These are phyloP conservation scores for Guaruba guarouba DNA, from an alignment of 2,113 vertebrate species.

Conservation along the genomic window DNA sequence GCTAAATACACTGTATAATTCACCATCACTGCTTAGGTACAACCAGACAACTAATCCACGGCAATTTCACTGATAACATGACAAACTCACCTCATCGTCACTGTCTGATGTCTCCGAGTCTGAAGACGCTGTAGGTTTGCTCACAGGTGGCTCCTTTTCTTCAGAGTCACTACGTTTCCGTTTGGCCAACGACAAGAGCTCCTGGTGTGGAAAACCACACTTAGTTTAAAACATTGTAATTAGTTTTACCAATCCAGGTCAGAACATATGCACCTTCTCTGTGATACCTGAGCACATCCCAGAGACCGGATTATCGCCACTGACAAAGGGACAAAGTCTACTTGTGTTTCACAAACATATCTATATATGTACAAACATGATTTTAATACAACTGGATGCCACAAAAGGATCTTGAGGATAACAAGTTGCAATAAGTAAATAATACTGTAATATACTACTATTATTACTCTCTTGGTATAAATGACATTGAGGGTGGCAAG, in stretches of 20 bases:
- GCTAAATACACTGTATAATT: not conserved
- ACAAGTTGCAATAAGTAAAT: not conserved
- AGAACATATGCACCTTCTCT: not conserved
- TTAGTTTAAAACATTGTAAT: not conserved
- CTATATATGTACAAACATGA: not conserved
- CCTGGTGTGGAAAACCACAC: slow-evolving; percentile 70
- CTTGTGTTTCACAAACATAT: not conserved
- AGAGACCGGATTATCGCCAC: not conserved
- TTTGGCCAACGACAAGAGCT: slow-evolving; percentile 92
- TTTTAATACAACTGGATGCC: not conserved
- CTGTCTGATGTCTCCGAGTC: slow-evolving; percentile 97
- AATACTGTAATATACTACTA: not conserved
- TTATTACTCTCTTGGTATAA: not conserved
- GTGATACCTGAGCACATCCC: not conserved
- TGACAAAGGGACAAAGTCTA: not conserved
- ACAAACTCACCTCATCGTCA: slow-evolving; percentile 87
- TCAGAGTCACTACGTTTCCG: slow-evolving; percentile 95
- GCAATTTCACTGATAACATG: not conserved
- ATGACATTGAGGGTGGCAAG: not conserved
- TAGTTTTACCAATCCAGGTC: not conserved
- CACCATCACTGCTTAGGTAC: not conserved
- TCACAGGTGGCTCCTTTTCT: slow-evolving; percentile 90
- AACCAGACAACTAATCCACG: not conserved
- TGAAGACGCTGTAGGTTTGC: slow-evolving; percentile 92
- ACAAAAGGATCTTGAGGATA: not conserved